These are phyloP conservation scores for Crocuta crocuta DNA, from an alignment of 2,113 vertebrate species.

Conservation along the genomic window DNA sequence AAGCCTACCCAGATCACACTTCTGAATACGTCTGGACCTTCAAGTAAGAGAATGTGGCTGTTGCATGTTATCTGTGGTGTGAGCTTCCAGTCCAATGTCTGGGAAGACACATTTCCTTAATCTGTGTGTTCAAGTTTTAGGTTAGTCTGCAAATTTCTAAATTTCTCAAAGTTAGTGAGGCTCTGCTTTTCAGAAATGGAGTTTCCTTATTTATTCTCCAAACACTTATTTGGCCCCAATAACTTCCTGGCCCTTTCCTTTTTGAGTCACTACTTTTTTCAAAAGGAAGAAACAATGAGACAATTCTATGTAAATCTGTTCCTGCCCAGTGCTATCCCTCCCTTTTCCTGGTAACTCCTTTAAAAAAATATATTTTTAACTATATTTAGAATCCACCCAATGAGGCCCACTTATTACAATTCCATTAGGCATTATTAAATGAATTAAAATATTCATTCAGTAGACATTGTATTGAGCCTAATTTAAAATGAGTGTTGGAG, in stretches of 20 bases:
- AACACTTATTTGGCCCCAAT: neutral
- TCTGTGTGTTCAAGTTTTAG: neutral
- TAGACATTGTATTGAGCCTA: neutral
- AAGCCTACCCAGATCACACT: neutral
- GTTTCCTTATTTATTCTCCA: neutral
- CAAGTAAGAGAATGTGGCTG: neutral
- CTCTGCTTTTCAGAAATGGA: neutral
- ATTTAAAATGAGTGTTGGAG: conserved; percentile 57
- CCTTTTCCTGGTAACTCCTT: conserved; percentile 24
- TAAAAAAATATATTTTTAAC: conserved; percentile 39
- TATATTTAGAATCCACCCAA: conserved; percentile 56
- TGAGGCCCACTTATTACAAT: conserved; percentile 28
- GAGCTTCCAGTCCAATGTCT: neutral
- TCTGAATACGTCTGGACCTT: neutral
- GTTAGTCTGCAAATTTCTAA: neutral
- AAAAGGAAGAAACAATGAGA: conserved; percentile 10
- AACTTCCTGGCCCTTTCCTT: neutral
- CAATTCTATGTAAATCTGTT: neutral
- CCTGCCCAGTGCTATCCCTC: neutral
- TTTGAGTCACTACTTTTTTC: neutral
- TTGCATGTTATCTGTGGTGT: neutral
- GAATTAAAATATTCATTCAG: conserved; percentile 61
- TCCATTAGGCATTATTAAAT: conserved; percentile 51
- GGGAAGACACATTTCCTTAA: neutral
- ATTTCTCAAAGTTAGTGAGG: neutral